Evolutionary conservation across 1,140 invertebrate genomes (phyloP).

Genomic region (Cheumatopsyche charites): DNA sequence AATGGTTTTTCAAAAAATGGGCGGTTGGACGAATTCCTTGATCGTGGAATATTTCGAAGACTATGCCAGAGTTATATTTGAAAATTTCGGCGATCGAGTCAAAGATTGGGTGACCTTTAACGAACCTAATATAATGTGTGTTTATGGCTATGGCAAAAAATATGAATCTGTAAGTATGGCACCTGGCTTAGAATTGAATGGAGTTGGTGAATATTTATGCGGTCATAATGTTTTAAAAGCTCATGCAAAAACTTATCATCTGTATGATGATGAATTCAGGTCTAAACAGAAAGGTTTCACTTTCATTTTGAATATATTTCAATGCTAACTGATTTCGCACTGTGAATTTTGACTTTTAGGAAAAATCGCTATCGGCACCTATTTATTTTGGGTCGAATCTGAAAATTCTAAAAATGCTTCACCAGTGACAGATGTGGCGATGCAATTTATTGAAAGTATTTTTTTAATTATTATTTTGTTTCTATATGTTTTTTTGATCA

Average conservation of each 20-base stretch:
- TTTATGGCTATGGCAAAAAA: slow-evolving; percentile 39
- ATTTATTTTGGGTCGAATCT: slow-evolving; percentile 58
- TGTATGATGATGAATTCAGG: slow-evolving; percentile 54
- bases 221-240: slow-evolving; percentile 53
- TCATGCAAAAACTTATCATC: slow-evolving; percentile 55
- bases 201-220: slow-evolving; percentile 56
- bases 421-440: slow-evolving; percentile 53
- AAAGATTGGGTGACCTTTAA: slow-evolving; percentile 61
- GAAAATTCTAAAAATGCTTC: slow-evolving; percentile 50
- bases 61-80: slow-evolving; percentile 57
- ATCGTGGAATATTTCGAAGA: slow-evolving; percentile 59
- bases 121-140: slow-evolving; percentile 59
- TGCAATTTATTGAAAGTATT: slow-evolving; percentile 38
- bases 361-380: slow-evolving; percentile 40
- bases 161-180: slow-evolving; percentile 31
- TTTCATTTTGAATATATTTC: not conserved
- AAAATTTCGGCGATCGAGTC: slow-evolving; percentile 55
- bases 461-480: not conserved
- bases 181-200: slow-evolving; percentile 51
- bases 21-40: slow-evolving; percentile 63
- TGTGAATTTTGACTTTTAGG: not conserved
- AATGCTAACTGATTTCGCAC: not conserved
- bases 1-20: slow-evolving; percentile 51
- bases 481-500: not conserved
- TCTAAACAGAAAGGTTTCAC: slow-evolving; percentile 34